Percentiles rank a stretch among this genome's conserved stretches.
Evolutionary conservation across 2,888 invertebrate genomes (phyloP).

Genomic region (Ceratothoa steindachneri): DNA sequence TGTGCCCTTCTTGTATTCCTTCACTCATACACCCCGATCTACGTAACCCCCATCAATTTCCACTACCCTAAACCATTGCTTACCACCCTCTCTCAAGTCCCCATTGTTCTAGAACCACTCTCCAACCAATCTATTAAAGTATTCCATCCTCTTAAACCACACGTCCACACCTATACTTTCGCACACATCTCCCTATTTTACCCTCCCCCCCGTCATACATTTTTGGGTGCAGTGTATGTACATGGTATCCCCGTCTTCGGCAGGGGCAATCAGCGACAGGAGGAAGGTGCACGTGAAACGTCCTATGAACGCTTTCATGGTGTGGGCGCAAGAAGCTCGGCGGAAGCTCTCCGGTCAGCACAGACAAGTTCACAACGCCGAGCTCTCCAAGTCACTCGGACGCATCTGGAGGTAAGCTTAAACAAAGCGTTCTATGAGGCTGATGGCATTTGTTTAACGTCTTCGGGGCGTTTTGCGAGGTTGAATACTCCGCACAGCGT

Average conservation of each 20-base stretch:
- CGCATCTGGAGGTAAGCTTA: conserved; percentile 82
- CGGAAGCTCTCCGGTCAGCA: conserved; percentile 85
- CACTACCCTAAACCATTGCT: no score
- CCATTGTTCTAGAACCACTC: no score
- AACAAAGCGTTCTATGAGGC: no score
- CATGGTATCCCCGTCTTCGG: no score
- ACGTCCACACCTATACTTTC: not conserved
- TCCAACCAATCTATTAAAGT: no score
- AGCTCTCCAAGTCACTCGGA: conserved; percentile 89
- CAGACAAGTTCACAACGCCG: conserved; percentile 91
- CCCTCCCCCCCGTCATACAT: not conserved
- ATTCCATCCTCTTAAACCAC: no score
- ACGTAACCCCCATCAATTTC: no score
- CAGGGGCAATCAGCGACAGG: not conserved
- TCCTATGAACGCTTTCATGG: conserved; percentile 99
- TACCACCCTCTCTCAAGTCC: no score
- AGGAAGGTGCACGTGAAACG: conserved; percentile 77
- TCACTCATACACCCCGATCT: not conserved
- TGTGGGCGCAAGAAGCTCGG: conserved; percentile 93
- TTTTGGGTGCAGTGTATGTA: conserved; percentile 5
- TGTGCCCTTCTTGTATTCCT: not conserved
- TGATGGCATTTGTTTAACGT: no score
- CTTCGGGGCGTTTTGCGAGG: no score
- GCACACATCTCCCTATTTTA: conserved; percentile 13
- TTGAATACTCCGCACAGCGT: no score